These are phyloP conservation scores for Percopsis transmontana DNA, from an alignment of 2,113 vertebrate genomes.

Conservation along the genomic window DNA sequence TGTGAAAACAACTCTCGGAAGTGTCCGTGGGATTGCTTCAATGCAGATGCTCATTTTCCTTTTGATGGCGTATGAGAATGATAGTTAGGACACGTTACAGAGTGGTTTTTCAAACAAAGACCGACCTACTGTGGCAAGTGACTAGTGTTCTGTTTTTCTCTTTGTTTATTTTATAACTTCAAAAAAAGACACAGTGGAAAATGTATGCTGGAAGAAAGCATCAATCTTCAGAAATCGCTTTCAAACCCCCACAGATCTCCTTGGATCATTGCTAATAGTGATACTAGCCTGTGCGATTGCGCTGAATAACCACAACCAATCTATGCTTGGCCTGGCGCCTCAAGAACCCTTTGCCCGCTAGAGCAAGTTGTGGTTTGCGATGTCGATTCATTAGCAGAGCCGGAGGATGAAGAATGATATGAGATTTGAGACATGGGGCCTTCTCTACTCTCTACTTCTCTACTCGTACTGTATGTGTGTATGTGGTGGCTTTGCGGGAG, in stretches of 20 bases:
- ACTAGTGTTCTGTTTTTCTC: slow-evolving; percentile 29
- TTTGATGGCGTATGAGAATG: slow-evolving; percentile 29
- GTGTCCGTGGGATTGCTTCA: slow-evolving; percentile 11
- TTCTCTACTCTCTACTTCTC: slow-evolving; percentile 27
- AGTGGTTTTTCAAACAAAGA: slow-evolving; percentile 37
- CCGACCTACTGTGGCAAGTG: slow-evolving; percentile 8
- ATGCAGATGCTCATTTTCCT: slow-evolving; percentile 35
- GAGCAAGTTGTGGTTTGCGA: slow-evolving; percentile 57
- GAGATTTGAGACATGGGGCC: slow-evolving; percentile 44
- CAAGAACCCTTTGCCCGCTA: slow-evolving; percentile 52
- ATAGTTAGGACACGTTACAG: slow-evolving; percentile 30
- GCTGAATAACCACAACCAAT: slow-evolving; percentile 46
- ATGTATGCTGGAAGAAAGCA: slow-evolving; percentile 44
- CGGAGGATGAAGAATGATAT: slow-evolving; percentile 68
- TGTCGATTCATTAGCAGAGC: slow-evolving; percentile 55
- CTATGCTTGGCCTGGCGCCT: slow-evolving; percentile 47
- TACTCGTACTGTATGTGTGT: slow-evolving; percentile 12
- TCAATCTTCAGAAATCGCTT: slow-evolving; percentile 16
- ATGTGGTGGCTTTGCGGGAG: slow-evolving; percentile 58
- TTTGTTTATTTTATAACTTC: not conserved
- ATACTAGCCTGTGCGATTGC: slow-evolving; percentile 34
- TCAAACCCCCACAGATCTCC: slow-evolving; percentile 35
- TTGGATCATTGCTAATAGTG: slow-evolving; percentile 38
- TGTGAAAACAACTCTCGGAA: slow-evolving; percentile 19
- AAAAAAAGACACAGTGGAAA: slow-evolving; percentile 28